Evolutionary conservation across 2,797 vertebrate genomes (phyloP).

Genomic region (Danio tinwini): DNA sequence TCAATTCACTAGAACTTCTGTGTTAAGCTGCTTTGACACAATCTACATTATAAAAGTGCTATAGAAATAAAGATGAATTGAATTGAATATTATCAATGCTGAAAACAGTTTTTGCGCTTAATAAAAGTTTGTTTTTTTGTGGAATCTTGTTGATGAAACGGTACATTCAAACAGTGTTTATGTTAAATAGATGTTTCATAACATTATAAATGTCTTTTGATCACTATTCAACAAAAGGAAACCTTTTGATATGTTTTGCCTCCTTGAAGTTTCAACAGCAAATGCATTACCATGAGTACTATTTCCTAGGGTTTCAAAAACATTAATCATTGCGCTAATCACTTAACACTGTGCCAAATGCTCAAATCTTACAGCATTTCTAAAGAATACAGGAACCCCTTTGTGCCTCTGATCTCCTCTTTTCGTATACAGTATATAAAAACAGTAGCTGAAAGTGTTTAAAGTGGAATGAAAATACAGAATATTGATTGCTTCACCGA

Average conservation of each 20-base stretch:
- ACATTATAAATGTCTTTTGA: no score
- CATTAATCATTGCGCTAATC: no score
- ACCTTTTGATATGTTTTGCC: background rate
- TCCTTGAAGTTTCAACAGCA: background rate
- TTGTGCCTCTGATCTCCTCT: constrained; percentile 28
- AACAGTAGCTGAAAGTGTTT: constrained; percentile 6
- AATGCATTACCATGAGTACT: constrained; percentile 1
- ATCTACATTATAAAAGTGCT: no score
- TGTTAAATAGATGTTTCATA: no score
- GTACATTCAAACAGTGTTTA: no score
- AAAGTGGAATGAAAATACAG: constrained; percentile 24
- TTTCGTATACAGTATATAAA: constrained; percentile 10
- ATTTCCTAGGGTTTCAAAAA: background rate
- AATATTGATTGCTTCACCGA: constrained; percentile 32
- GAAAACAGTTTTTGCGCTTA: background rate
- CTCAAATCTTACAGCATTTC: constrained; percentile 8
- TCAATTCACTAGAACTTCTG: no score
- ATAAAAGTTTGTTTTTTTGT: background rate
- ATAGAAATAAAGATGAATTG: no score
- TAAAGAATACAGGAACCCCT: constrained; percentile 24
- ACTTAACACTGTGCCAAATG: background rate
- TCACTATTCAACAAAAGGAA: background rate
- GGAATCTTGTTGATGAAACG: no score
- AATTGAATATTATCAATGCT: background rate
- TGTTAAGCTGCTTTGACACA: no score